Evolutionary conservation across 1,140 invertebrate genomes (phyloP).

Genomic region (Lasaia peninsularis): DNA sequence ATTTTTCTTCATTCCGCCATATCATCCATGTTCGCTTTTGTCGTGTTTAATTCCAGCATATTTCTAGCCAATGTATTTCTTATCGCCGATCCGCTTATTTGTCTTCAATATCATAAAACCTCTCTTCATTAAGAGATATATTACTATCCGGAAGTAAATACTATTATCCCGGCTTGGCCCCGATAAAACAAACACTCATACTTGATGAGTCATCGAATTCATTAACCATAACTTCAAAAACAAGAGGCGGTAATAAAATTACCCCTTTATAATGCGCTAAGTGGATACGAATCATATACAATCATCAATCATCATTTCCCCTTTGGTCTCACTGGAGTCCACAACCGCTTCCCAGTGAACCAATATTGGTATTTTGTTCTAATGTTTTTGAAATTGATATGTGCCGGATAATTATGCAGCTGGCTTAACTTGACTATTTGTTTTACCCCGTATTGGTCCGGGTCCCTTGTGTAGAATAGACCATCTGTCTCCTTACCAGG

Average conservation of each 20-base stretch:
- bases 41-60: too few relatives aligned
- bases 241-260: constrained; percentile 66
- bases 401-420: not conserved
- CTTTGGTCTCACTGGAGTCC: constrained; percentile 22
- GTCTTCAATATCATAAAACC: not conserved
- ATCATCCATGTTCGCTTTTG: too few relatives aligned
- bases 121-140: not conserved
- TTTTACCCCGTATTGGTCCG: not conserved
- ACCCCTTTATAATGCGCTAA: constrained; percentile 72
- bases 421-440: not conserved
- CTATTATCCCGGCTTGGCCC: not conserved
- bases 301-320: constrained; percentile 73
- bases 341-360: not conserved
- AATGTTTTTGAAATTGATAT: constrained; percentile 2
- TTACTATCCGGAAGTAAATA: not conserved
- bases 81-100: too few relatives aligned
- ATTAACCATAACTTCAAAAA: constrained; percentile 67
- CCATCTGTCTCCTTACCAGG: too few relatives aligned
- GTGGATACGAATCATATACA: constrained; percentile 69
- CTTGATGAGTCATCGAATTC: constrained; percentile 56
- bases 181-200: constrained; percentile 26
- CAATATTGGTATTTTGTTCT: constrained; percentile 21
- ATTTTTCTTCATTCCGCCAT: too few relatives aligned
- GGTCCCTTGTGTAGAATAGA: too few relatives aligned
- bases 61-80: too few relatives aligned